Base-by-base conservation (phyloP, 2,888 invertebrate species). In the Caenorhabditis sp. region DNA sequence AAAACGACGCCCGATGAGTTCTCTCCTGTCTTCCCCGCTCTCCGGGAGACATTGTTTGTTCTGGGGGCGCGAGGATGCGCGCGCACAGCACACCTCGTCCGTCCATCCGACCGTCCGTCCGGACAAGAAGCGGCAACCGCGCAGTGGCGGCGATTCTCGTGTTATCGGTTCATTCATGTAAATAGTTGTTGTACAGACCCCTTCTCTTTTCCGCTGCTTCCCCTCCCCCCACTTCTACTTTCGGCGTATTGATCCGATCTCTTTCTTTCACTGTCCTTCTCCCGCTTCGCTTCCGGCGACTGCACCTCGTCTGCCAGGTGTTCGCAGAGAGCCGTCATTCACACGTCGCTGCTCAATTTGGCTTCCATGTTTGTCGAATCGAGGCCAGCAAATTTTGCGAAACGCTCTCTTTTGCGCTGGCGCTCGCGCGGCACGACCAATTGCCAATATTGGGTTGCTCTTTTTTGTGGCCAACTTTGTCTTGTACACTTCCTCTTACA, bases 321-420 rank as follows among this genome's bases (percentile, higher is more conserved):
- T 58, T 67, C 65, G n/a, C n/a, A n/a, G n/a, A n/a, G n/a, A n/a
- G n/a, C 51, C 28, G 58, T 74, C 74, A 74, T 74, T 74, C 74
- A 74, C 72, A 72, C 74, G 65, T 74, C 65, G 74, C 65, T 74
- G 60, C 74, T 74, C 58, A 64, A 67, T 56, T 65, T 58, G 58
- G 40, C 56, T 74, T 65, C 65, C 60, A 65, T 74, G 58, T 74
- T 65, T 65, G 74, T 74, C 60, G 35, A 64, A 64, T 61, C 70
- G 32, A 32, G 69, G 22, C 24, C 20, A 40, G 32, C 40, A 2
- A 32, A 56, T 32, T 56, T 56, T 32, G 56, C 9, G 56, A 28
- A 55, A 32, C 35, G 28, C 55, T 67, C 44, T 15, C 55, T 32
- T 47, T 26, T n/a, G 20, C 26, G 11, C 28, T 18, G 5, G 5